These are phyloP conservation scores for Dryoscopus gambensis DNA, from an alignment of 2,113 vertebrate species.

Conservation along the genomic window DNA sequence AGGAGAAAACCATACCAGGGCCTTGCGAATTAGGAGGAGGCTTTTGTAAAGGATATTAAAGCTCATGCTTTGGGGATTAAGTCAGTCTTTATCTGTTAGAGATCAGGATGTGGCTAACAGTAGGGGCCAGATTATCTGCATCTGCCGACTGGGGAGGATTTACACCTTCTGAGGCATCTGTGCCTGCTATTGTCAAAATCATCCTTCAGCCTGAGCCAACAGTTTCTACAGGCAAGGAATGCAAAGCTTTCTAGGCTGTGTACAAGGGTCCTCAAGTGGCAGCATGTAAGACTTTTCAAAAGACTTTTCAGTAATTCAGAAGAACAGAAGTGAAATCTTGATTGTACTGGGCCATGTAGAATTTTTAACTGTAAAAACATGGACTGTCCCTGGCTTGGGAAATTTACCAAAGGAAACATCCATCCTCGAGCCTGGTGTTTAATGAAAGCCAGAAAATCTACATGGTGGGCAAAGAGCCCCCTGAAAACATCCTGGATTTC, in stretches of 20 bases:
- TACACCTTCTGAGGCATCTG: slow-evolving; percentile 55
- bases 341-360: background rate
- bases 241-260: background rate
- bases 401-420: background rate
- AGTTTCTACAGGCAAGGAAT: background rate
- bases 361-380: background rate
- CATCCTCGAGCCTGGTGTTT: background rate
- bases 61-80: slow-evolving; percentile 46
- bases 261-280: background rate
- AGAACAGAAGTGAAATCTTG: background rate
- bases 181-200: background rate
- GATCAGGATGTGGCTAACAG: slow-evolving; percentile 46
- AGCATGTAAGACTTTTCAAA: background rate
- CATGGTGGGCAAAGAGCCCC: background rate
- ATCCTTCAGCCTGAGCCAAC: background rate
- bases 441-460: background rate
- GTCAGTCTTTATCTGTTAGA: slow-evolving; percentile 45
- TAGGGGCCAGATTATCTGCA: slow-evolving; percentile 48
- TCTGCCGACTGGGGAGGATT: slow-evolving; percentile 7
- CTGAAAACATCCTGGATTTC: background rate
- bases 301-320: background rate
- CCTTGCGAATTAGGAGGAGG: background rate
- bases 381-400: background rate
- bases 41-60: slow-evolving; percentile 50
- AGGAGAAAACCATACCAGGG: background rate